Evolutionary conservation across 2,113 vertebrate species (phyloP), one percentile per base, ranked within the genome.

Genomic region (Gymnorhina tibicen): DNA sequence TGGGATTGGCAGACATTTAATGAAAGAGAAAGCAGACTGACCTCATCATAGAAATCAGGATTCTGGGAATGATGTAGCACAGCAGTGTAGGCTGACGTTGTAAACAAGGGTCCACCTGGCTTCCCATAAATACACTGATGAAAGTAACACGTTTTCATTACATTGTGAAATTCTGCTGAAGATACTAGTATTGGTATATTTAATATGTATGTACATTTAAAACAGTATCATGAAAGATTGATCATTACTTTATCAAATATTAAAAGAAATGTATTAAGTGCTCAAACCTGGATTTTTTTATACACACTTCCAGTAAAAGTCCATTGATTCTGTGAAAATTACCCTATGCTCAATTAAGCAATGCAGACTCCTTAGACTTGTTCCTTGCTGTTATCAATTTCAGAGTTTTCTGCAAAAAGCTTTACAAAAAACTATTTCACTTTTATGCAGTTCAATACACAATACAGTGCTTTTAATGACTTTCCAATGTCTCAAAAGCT

Each of bases 21-120:
- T 16, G 39, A 87, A 58, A n/a, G 28, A 63, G 81, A 72, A 62
- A 80, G 55, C 17, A 56, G 20, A 87, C 98, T 97, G 94, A 99
- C 99, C 99, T 99, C 99, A 73, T 99, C 99, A 7, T 98, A 99
- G 97, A 99, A 99, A 98, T 99, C 99, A 0, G 99, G 99, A 91
- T 99, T 99, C 98, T 99, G 99, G 28, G 99, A 99, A 95, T 99
- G 99, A 97, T 99, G 99, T 6, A 99, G 98, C 58, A 99, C 99
- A 24, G 98, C 98, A 33, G 99, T 99, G 77, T 98, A 99, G 89
- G 99, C 98, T 59, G 98, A 95, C 1, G 98, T 98, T 95, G 98
- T 99, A 96, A 99, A 99, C 70, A 99, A 97, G 8, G 99, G 97
- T 66, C 98, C 99, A 91, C 99, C 99, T 20, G 99, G 98, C 96